Evolutionary conservation across 2,797 vertebrate genomes (phyloP).

Genomic region (Morus bassanus): DNA sequence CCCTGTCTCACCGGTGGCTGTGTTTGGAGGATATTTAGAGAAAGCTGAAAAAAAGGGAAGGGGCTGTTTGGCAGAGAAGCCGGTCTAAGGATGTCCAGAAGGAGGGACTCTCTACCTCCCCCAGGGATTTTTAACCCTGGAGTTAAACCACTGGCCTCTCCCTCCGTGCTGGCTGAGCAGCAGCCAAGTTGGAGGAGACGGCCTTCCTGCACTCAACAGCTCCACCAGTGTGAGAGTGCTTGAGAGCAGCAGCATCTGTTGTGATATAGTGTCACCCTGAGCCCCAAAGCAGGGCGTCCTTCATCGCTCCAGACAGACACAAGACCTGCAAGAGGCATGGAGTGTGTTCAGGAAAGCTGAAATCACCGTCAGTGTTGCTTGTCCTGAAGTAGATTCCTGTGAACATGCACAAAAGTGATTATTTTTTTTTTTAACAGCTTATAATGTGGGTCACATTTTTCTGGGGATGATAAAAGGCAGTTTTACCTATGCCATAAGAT

Average conservation of each 20-base stretch:
- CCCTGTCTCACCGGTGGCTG: neutral
- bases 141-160: neutral
- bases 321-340: neutral
- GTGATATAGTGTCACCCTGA: neutral
- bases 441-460: neutral
- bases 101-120: neutral
- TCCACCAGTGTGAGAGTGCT: neutral
- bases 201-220: neutral
- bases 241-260: neutral
- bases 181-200: neutral
- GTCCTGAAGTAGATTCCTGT: neutral
- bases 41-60: neutral
- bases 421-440: neutral
- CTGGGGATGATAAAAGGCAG: neutral
- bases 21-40: neutral
- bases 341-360: neutral
- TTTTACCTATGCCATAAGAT: neutral
- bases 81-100: neutral
- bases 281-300: neutral
- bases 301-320: neutral
- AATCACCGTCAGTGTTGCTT: neutral
- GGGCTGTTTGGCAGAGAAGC: neutral
- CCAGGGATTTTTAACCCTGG: neutral
- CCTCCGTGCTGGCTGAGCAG: neutral
- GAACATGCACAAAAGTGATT: neutral